Percentiles rank a stretch among this genome's conserved stretches.
phyloP scores from a whole-genome alignment of 2,797 vertebrate species.

The Darevskia nairensis region DNA sequence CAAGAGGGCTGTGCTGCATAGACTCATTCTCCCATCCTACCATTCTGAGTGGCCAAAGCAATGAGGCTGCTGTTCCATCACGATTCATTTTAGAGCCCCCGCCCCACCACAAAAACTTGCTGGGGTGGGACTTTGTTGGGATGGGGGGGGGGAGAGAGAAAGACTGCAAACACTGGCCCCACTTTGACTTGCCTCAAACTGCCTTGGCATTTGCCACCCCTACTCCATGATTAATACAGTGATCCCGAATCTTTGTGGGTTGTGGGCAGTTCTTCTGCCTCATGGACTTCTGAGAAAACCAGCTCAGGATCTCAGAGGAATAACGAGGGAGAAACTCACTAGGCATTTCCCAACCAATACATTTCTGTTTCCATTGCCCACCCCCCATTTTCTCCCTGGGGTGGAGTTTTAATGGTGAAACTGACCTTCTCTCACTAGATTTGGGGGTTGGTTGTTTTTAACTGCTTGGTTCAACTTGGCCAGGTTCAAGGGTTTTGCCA shows the following conservation, averaged over 20 bases:
- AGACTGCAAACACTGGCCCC: not conserved
- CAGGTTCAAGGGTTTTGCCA: not conserved
- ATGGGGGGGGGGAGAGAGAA: too few relatives aligned
- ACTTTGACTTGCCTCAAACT: conserved; percentile 2
- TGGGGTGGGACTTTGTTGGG: too few relatives aligned
- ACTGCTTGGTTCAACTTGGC: too few relatives aligned
- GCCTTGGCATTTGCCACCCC: not conserved
- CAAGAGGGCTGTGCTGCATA: too few relatives aligned
- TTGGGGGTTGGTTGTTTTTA: not conserved
- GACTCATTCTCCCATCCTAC: too few relatives aligned
- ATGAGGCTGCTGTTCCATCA: not conserved
- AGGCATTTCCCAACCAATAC: not conserved
- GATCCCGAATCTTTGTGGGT: not conserved
- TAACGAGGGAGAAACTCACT: conserved; percentile 3
- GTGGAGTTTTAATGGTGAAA: not conserved
- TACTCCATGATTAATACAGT: not conserved
- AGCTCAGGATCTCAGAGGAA: conserved; percentile 1
- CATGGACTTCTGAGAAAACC: conserved; percentile 1
- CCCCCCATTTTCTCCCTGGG: not conserved
- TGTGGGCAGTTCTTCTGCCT: conserved; percentile 1
- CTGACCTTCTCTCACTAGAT: not conserved
- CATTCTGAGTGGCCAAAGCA: not conserved
- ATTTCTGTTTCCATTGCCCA: not conserved
- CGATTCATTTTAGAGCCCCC: not conserved
- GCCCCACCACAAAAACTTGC: not conserved